Base-by-base conservation (phyloP, 2,888 invertebrate species). In the Caenorhabditis sp. region DNA sequence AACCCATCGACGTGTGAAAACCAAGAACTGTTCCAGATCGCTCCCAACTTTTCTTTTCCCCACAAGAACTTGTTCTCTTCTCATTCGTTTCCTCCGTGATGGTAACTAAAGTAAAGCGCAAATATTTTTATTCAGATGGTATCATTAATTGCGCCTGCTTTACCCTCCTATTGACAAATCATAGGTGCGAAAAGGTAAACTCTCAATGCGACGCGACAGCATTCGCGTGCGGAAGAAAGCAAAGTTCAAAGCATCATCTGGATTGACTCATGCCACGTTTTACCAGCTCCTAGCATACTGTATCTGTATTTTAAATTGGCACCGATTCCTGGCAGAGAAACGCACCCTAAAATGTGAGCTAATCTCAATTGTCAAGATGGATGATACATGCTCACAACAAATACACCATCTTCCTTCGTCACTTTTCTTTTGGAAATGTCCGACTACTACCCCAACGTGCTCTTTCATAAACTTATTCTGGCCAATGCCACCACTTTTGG, bases 241-340 rank as follows among this genome's bases (percentile, higher is more conserved):
- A 72, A 63, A 73, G 73, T 73, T 73, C 59, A 73, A 73, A 73
- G 73, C 73, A 73, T 73, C 65, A 73, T 53, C 11, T 41, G 62
- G 30, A 37, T 13, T 59, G 58, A 56, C 30, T 66, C 68, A 52
- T 50, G 20, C 27, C n/a, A 13, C 35, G 22, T 45, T 46, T 27
- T 43, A 50, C 20, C 20, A 30, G 30, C 20, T 56, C 26, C 39
- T 45, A 26, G 26, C 30, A 13, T 35, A 35, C 35, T 35, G 35
- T 35, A 35, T 22, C 15, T 13, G 24, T 45, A 2, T 1, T 22
- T 22, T 11, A 13, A 45, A 45, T 27, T 59, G 22, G 20, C 43
- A 20, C 11, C 5, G n/a, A 43, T 45, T n/a, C n/a, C n/a, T n/a
- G 8, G 6, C 20, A 20, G 50, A 26, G 15, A 37, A 35, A 35